Conservation (phyloP, 2,888 invertebrate genomes). For the Xestoiulus laeticollis region DNA sequence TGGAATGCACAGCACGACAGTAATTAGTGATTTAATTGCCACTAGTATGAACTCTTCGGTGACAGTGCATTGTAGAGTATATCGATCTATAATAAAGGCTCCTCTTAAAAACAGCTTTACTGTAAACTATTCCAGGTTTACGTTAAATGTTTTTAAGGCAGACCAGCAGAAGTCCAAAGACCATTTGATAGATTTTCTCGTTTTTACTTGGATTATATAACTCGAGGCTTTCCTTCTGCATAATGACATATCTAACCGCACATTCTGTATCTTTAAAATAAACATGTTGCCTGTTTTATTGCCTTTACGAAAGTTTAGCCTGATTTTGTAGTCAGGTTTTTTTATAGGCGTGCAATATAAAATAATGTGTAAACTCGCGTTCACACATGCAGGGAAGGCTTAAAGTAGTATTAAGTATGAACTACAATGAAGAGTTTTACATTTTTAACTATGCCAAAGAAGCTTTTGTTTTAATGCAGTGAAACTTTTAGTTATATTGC, state of each 20-base stretch:
- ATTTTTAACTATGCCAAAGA: not conserved
- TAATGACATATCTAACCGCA: not conserved
- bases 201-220: not conserved
- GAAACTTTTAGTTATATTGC: not conserved
- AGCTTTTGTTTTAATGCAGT: too few relatives aligned
- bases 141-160: not conserved
- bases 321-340: not conserved
- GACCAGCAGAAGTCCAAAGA: not conserved
- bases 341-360: slow-evolving; percentile 4
- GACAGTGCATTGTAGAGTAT: not conserved
- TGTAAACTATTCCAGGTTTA: not conserved
- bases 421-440: not conserved
- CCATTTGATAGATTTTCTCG: not conserved
- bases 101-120: not conserved
- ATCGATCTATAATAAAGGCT: not conserved
- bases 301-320: not conserved
- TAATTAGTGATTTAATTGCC: not conserved
- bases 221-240: not conserved
- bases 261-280: not conserved
- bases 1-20: not conserved
- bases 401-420: not conserved
- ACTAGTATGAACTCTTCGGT: not conserved
- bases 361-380: not conserved
- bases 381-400: not conserved
- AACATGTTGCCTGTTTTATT: not conserved